Percentiles rank a stretch among this genome's conserved stretches.
phyloP scores from a whole-genome alignment of 2,113 vertebrate genomes.

The Bufo gargarizans region DNA sequence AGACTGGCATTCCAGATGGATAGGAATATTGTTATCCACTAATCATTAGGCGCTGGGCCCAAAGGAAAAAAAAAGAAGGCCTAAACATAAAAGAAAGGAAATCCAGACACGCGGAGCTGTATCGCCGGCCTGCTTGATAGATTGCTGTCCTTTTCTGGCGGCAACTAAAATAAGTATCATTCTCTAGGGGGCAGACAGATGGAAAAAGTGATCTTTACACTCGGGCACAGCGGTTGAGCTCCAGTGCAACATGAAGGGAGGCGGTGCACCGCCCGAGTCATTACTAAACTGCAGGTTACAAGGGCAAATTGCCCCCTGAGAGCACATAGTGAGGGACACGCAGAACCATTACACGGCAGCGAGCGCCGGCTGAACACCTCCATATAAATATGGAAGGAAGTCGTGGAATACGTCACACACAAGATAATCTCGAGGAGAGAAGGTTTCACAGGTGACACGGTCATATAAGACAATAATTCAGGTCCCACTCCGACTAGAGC shows the following conservation, averaged over 20 bases:
- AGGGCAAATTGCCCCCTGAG: not conserved
- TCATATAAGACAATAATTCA: too few relatives aligned
- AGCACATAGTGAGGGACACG: not conserved
- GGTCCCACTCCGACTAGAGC: too few relatives aligned
- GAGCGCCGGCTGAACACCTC: too few relatives aligned
- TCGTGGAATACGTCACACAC: too few relatives aligned
- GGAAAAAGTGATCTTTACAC: slow-evolving; percentile 20
- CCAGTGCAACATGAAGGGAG: not conserved
- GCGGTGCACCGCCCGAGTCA: not conserved
- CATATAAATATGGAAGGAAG: too few relatives aligned
- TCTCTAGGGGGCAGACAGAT: slow-evolving; percentile 26
- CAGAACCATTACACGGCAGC: not conserved
- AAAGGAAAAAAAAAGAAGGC: not conserved
- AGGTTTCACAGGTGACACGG: too few relatives aligned
- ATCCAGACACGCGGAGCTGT: not conserved
- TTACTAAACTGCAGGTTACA: slow-evolving; percentile 13
- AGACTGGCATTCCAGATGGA: slow-evolving; percentile 34
- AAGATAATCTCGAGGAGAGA: too few relatives aligned
- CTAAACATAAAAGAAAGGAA: slow-evolving; percentile 15
- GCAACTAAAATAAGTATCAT: slow-evolving; percentile 5
- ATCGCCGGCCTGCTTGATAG: not conserved
- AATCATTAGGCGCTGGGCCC: slow-evolving; percentile 14
- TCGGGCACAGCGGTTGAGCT: not conserved
- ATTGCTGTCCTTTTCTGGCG: not conserved
- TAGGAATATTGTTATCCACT: slow-evolving; percentile 29